Evolutionary conservation across 2,888 invertebrate species (phyloP).

Genomic region (Nysson spinosus): DNA sequence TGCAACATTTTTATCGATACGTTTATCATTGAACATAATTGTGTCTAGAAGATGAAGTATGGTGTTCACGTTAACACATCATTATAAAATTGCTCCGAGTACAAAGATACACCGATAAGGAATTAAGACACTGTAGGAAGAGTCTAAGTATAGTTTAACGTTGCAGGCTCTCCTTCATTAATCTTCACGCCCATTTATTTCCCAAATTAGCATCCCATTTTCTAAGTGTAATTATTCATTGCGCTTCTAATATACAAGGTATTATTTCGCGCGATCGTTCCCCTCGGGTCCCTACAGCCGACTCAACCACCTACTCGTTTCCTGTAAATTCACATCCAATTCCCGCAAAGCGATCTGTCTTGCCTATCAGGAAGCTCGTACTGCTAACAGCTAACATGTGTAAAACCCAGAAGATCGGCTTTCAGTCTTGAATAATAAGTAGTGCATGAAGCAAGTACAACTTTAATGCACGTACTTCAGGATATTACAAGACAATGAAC

Average conservation of each 20-base stretch:
- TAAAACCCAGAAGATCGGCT: conserved; percentile 54
- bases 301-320: conserved; percentile 52
- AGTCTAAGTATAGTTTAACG: conserved; percentile 14
- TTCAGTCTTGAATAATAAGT: conserved; percentile 55
- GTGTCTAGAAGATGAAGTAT: conserved; percentile 9
- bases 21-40: conserved; percentile 48
- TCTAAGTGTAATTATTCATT: conserved; percentile 51
- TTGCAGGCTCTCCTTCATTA: conserved; percentile 36
- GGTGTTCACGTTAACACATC: conserved; percentile 21
- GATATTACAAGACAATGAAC: conserved; percentile 37
- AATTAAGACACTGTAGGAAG: conserved; percentile 8
- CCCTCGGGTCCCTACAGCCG: conserved; percentile 35
- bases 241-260: conserved; percentile 31
- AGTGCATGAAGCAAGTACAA: conserved; percentile 35
- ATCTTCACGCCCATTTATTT: conserved; percentile 27
- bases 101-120: conserved; percentile 27
- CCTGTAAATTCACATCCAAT: conserved; percentile 54
- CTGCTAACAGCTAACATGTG: conserved; percentile 57
- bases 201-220: conserved; percentile 49
- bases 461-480: conserved; percentile 28
- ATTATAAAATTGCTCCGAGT: conserved; percentile 15
- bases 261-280: conserved; percentile 48
- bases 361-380: conserved; percentile 56
- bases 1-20: conserved; percentile 48
- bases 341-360: conserved; percentile 51